Base-by-base conservation (phyloP, 1,140 invertebrate genomes). In the Cotesia glomerata region DNA sequence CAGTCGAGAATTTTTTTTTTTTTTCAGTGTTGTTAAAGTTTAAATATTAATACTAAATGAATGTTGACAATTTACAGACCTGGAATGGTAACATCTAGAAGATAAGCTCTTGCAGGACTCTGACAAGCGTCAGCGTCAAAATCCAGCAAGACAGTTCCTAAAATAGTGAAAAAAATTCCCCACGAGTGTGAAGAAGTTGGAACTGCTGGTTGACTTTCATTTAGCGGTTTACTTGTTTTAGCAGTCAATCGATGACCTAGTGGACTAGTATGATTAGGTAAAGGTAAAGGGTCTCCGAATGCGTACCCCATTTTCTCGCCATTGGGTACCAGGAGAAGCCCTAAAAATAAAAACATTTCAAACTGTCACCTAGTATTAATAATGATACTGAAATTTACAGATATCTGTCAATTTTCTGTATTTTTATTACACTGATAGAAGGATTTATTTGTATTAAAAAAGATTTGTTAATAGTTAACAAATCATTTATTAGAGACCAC, bases 71-170 rank as follows among this genome's bases (percentile, higher is more conserved):
- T 56, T 49, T 68, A 73, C 80, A 85, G 81, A 94, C 94, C 94
- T 88, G 95, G 93, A 75, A 96, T 85, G 52, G 94, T 96, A 13
- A 98, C 93, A 81, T 98, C 97, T 8, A 98, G 89, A 0, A 99
- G 89, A 88, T 97, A 98, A 49, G 97, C 95, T 76, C 97, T 89
- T 0, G 95, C 91, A 0, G 97, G 97, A 81, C 95, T 97, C 84
- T 98, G 97, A 78, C 97, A 98, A 36, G 96, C 95, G 82, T 98
- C 97, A 0, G 97, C 97, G 84, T 97, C 95, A 84, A 98, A 98
- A 85, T 99, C 97, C 34, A 98, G 87, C 8, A 98, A 86, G 35
- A 97, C 95, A 0, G 97, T 98, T 9, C 97, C 97, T 0, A 98
- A 80, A 56, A 98, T 92, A 0, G 97, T 98, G 77, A 99, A 95